Evolutionary conservation across 1,140 invertebrate species (phyloP).

Genomic region (Solenopsis fugax): DNA sequence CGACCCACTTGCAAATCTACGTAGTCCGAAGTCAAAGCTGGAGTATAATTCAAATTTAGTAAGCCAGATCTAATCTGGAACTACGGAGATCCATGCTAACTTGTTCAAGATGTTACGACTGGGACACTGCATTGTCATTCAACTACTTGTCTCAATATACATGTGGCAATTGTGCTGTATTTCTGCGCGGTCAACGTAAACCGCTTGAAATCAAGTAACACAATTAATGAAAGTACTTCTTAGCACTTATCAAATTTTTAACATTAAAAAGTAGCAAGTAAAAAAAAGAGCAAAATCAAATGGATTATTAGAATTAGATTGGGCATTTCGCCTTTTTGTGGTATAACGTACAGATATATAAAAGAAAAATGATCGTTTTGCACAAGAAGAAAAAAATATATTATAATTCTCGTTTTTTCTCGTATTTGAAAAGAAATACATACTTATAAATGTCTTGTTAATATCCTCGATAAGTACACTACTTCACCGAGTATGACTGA

Average conservation of each 20-base stretch:
- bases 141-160: neutral
- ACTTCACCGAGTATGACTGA: neutral
- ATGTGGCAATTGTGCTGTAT: slow-evolving; percentile 1
- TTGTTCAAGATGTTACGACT: slow-evolving; percentile 31
- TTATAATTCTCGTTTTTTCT: neutral
- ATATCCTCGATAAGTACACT: neutral
- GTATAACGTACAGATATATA: neutral
- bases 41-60: slow-evolving; percentile 18
- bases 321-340: neutral
- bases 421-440: neutral
- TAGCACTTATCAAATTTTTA: neutral
- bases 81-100: slow-evolving; percentile 27
- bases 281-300: neutral
- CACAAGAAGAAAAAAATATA: neutral
- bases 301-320: neutral
- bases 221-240: neutral
- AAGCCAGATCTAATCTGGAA: slow-evolving; percentile 36
- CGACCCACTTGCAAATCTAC: slow-evolving; percentile 1
- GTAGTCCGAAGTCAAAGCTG: slow-evolving; percentile 12
- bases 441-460: too few relatives aligned
- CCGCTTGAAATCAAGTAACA: neutral
- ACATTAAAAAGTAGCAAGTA: neutral
- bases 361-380: neutral
- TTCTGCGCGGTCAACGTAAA: neutral
- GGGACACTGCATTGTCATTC: slow-evolving; percentile 18